Percentiles rank a stretch among this genome's conserved stretches.
phyloP scores from a whole-genome alignment of 2,888 invertebrate genomes.

The Drosophila colorata region DNA sequence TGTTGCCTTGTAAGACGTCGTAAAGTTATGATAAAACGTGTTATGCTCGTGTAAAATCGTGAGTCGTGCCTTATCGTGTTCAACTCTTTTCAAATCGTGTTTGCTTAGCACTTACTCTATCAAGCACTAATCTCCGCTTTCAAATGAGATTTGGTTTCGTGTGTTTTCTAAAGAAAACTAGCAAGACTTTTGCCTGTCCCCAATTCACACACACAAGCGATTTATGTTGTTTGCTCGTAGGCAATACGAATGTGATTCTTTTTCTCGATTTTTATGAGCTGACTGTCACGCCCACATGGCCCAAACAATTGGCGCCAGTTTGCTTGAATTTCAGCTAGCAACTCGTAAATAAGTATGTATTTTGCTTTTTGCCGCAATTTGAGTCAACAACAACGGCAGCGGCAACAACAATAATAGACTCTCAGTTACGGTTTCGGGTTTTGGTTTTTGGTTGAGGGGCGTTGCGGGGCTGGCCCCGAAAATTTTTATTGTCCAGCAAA shows the following conservation, averaged over 20 bases:
- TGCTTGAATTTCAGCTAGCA: slow-evolving; percentile 37
- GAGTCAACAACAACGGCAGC: slow-evolving; percentile 18
- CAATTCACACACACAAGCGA: slow-evolving; percentile 8
- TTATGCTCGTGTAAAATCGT: too few species aligned
- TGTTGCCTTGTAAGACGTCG: too few species aligned
- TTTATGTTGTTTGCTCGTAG: slow-evolving; percentile 9
- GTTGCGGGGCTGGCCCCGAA: slow-evolving; percentile 8
- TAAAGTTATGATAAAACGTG: too few species aligned
- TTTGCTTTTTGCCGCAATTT: slow-evolving; percentile 35
- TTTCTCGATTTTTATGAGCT: slow-evolving; percentile 40
- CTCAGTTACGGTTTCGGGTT: slow-evolving; percentile 42
- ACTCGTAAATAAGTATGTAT: slow-evolving; percentile 58
- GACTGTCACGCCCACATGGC: slow-evolving; percentile 39
- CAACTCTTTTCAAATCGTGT: not conserved
- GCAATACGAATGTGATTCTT: slow-evolving; percentile 31
- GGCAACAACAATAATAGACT: slow-evolving; percentile 19
- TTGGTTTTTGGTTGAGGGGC: slow-evolving; percentile 41
- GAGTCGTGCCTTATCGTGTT: not conserved
- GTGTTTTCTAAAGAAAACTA: not conserved
- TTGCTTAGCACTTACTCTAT: not conserved
- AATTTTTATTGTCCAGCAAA: slow-evolving; percentile 71
- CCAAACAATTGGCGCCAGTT: slow-evolving; percentile 57
- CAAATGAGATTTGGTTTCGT: not conserved
- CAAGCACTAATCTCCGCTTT: not conserved
- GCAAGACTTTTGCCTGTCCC: not conserved